Evolutionary conservation across 92 coral and sea anemone species (phyloP), one percentile per base, ranked within the genome.

Genomic region (Chrysogorgia sp.): DNA sequence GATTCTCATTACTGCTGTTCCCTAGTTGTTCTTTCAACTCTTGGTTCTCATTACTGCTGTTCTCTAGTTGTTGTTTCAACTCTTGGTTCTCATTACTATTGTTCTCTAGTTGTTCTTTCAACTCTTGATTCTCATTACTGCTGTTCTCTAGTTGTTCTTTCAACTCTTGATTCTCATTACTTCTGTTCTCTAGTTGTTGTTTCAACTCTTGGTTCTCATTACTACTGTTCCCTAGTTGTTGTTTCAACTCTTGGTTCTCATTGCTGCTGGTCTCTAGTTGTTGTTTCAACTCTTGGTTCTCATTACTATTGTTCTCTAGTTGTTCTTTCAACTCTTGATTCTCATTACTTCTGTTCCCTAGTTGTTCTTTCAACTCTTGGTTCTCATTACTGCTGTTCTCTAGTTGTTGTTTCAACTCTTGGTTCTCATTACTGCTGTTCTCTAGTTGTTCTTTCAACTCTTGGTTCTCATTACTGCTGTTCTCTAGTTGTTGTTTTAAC

Each of bases 271-370:
- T 52, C 59, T 52, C 9, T 23, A 52, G 59, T 52, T 52, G 59
- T 23, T 3, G 4, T 29, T 29, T 29, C 20, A 62, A 62, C 19
- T 62, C 35, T 34, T 62, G 68, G 9, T 4, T 34, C 20, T 62
- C 37, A 7, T 7, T 7, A 29, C 35, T 33, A 23, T 5, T 34
- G 22, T 62, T 62, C 68, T 62, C 34, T 3, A 62, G 32, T n/a
- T 62, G 68, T 34, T 29, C 68, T n/a, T 33, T 62, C 34, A 62
- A 34, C 43, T 62, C 34, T 23, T 52, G 7, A n/a, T 52, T 52
- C 17, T 52, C 59, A 6, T 52, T 52, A 5, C 20, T n/a, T 5
- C 22, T 52, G 22, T 17, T 52, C 3, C 26, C 26, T 3, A 52
- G 59, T 52, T 52, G 22, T 52, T 23, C 9, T 52, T 52, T 52